Base-by-base conservation (phyloP, 2,797 vertebrate genomes). In the Hippocampus kuda region DNA sequence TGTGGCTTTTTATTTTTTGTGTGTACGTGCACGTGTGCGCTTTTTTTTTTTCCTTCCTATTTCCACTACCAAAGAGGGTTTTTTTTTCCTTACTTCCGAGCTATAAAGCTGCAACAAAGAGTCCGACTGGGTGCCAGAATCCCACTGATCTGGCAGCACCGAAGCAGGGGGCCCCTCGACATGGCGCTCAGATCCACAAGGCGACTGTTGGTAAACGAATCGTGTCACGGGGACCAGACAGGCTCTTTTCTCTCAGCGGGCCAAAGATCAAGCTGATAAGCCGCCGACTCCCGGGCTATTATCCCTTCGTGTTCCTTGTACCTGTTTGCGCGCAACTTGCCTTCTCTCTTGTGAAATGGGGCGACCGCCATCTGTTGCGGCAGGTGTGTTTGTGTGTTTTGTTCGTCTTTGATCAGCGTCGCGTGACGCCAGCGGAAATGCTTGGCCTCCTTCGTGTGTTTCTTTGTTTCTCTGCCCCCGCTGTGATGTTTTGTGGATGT, bases 91-190 rank as follows among this genome's bases (percentile, higher is more conserved):
- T 70, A 20, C 41, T 42, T 68, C 42, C 68, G 18, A 67, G 68
- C 66, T 69, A 65, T 46, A 54, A 75, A 67, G 68, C 68, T 68
- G 67, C 49, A 57, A 75, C 68, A 65, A 65, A 67, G 73, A 70
- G 67, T 69, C 65, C 76, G 69, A 59, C 75, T 75, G 66, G 72
- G 77, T 74, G 41, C 62, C n/a, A 30, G 63, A 65, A 48, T 65
- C 63, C 46, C 80, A 79, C 53, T 68, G 70, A 65, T 63, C 44
- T 30, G 2, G 15, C 13, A 26, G 26, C 73, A 67, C 68, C 54
- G 42, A 54, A 69, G 74, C 70, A 1, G 69, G 84, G 84, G 86
- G 84, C 34, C 85, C 88, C 84, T 87, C 87, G 81, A 80, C 76
- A 67, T 61, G 64, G 74, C 85, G 85, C 84, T 77, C 66, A 12